These are phyloP conservation scores for Zaprionus davidi DNA, from an alignment of 1,140 invertebrate species.

Conservation along the genomic window DNA sequence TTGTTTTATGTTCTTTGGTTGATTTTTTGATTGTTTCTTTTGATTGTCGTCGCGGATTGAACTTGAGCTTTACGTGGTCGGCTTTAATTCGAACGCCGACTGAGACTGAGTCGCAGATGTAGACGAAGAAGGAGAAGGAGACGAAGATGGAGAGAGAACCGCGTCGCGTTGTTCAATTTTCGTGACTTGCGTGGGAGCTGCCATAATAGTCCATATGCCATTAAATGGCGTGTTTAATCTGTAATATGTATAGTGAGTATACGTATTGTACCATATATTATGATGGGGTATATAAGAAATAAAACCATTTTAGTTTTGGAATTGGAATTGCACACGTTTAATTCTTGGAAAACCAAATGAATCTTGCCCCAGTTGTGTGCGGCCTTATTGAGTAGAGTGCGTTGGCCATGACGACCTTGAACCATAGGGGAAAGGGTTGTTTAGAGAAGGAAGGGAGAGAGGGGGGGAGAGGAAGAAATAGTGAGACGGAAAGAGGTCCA, in stretches of 20 bases:
- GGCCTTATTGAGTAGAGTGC: conserved; percentile 34
- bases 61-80: conserved; percentile 57
- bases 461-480: background rate
- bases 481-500: too few relatives aligned
- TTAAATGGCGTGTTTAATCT: conserved; percentile 75
- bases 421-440: background rate
- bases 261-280: conserved; percentile 15
- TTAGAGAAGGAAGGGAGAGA: background rate
- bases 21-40: conserved; percentile 43
- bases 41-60: conserved; percentile 44
- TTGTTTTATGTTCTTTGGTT: conserved; percentile 42
- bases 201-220: conserved; percentile 75
- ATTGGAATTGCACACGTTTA: conserved; percentile 60
- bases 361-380: conserved; percentile 39
- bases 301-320: conserved; percentile 64
- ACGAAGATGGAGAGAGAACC: conserved; percentile 31
- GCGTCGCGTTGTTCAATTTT: conserved; percentile 63
- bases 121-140: background rate
- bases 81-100: conserved; percentile 43
- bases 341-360: conserved; percentile 54
- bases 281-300: conserved; percentile 38
- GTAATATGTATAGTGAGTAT: conserved; percentile 58
- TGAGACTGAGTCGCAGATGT: background rate
- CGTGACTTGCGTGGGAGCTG: conserved; percentile 77
- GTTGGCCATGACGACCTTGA: conserved; percentile 18